These are phyloP conservation scores for Scaptomyza caliginosa DNA, from an alignment of 2,888 invertebrate genomes.

Conservation along the genomic window DNA sequence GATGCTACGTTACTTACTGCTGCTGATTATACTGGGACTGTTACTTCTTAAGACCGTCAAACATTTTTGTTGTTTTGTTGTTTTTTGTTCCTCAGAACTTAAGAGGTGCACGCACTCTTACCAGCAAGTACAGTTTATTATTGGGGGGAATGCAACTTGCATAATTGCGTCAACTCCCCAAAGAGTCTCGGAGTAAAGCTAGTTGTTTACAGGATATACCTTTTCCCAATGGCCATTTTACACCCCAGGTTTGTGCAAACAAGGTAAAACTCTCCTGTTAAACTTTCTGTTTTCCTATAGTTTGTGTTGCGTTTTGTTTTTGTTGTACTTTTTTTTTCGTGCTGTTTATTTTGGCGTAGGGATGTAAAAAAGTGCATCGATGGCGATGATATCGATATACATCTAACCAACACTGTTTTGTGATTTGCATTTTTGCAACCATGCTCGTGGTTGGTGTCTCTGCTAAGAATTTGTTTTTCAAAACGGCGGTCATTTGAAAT, in stretches of 20 bases:
- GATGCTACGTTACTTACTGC: conserved; percentile 22
- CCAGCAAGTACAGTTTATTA: conserved; percentile 69
- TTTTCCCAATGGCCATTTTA: conserved; percentile 29
- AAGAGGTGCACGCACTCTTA: conserved; percentile 20
- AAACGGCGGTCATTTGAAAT: conserved; percentile 6
- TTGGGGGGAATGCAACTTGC: conserved; percentile 65
- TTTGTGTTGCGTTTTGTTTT: conserved; percentile 61
- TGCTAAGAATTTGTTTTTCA: conserved; percentile 10
- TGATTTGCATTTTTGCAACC: conserved; percentile 9
- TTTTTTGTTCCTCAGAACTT: background rate
- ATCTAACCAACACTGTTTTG: background rate
- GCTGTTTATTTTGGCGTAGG: conserved; percentile 68
- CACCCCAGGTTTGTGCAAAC: background rate
- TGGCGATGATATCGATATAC: conserved; percentile 29
- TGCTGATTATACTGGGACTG: conserved; percentile 7
- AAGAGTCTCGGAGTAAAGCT: background rate
- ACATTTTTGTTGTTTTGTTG: conserved; percentile 12
- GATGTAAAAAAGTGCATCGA: conserved; percentile 52
- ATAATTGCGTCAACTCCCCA: conserved; percentile 62
- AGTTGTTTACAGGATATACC: background rate
- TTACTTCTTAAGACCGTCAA: background rate
- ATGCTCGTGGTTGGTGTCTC: conserved; percentile 26
- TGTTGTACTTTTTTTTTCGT: conserved; percentile 55
- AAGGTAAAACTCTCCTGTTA: conserved; percentile 1
- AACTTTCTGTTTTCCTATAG: conserved; percentile 27